Evolutionary conservation across 2,113 vertebrate species (phyloP).

Genomic region (Tringa solitaria): DNA sequence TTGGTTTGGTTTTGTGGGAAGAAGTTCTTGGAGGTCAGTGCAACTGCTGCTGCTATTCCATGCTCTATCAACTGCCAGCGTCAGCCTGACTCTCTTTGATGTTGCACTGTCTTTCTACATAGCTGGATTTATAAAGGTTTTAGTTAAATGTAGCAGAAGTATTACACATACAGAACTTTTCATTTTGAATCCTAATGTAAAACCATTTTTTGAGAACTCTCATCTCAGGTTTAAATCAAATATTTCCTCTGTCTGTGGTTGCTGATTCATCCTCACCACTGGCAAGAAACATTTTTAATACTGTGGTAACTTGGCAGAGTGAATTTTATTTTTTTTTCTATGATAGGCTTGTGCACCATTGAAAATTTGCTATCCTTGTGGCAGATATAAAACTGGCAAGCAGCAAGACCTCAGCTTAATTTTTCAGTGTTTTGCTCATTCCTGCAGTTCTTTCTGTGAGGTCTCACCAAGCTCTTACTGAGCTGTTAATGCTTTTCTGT

Average conservation of each 20-base stretch:
- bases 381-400: neutral
- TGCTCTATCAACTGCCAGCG: neutral
- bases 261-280: constrained; percentile 1
- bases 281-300: constrained; percentile 10
- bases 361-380: neutral
- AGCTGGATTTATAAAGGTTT: neutral
- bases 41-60: neutral
- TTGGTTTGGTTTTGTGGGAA: neutral
- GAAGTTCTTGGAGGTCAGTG: neutral
- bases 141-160: neutral
- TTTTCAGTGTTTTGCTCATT: constrained; percentile 5
- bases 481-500: neutral
- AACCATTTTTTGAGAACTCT: neutral
- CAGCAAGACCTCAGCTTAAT: neutral
- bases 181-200: neutral
- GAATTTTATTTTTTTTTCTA: neutral
- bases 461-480: neutral
- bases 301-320: neutral
- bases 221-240: neutral
- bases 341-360: neutral
- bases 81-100: neutral
- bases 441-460: neutral
- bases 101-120: neutral
- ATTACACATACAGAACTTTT: neutral
- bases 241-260: neutral